A percentile compares a stretch with the other conserved stretches of the same genome.
phyloP scores from a whole-genome alignment of 2,888 invertebrate species.

The Xestia sexstrigata region DNA sequence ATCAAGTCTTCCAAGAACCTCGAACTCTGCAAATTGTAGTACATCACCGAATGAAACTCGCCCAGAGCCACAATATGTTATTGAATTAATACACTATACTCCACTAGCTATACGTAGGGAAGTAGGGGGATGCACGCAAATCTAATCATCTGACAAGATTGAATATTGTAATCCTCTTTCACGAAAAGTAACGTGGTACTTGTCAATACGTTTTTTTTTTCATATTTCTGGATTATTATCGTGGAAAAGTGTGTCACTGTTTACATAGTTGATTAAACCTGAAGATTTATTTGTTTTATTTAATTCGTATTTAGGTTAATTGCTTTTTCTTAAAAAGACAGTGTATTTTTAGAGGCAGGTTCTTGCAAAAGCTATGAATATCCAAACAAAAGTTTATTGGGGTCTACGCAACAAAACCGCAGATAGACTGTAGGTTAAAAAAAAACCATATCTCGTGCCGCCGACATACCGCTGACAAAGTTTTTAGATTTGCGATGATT shows the following conservation, averaged over 20 bases:
- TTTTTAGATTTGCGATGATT: too few species aligned
- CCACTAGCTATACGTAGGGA: conserved; percentile 2
- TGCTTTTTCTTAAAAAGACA: neutral
- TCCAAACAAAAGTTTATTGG: neutral
- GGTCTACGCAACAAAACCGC: neutral
- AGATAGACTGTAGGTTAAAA: neutral
- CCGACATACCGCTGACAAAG: neutral
- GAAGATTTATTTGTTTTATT: neutral
- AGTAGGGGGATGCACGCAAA: conserved; percentile 14
- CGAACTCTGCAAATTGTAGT: conserved; percentile 2
- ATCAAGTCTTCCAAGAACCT: neutral
- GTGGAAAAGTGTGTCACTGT: neutral
- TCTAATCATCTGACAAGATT: conserved; percentile 47
- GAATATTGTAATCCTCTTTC: conserved; percentile 50
- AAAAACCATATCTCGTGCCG: neutral
- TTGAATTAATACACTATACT: conserved; percentile 41
- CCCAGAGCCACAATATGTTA: conserved; percentile 13
- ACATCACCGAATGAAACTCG: neutral
- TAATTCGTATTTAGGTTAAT: neutral
- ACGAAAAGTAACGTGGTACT: neutral
- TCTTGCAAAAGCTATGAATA: neutral
- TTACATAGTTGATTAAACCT: neutral
- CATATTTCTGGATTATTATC: neutral
- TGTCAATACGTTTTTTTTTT: conserved; percentile 1
- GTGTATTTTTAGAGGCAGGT: neutral